Percentiles rank a stretch among this genome's conserved stretches.
Conservation (phyloP, 2,888 invertebrate species). For the Chloroclysta siterata region DNA sequence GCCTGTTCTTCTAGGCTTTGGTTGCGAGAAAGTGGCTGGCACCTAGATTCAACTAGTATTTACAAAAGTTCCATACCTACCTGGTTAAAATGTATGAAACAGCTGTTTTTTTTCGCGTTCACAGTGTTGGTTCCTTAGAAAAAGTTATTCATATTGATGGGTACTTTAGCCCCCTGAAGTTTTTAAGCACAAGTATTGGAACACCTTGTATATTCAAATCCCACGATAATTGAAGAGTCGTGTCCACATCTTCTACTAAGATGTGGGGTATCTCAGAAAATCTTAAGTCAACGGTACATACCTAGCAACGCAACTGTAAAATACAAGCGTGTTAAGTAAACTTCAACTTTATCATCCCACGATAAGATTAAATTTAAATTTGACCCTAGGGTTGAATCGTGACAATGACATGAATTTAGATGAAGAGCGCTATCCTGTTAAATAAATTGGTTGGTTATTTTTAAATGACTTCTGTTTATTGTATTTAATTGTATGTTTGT, state of each 20-base stretch:
- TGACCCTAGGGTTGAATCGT: slow-evolving; percentile 60
- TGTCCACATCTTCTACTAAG: not conserved
- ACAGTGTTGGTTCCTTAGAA: too few species aligned
- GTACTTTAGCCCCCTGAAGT: too few species aligned
- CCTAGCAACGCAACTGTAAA: slow-evolving; percentile 33
- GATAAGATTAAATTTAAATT: slow-evolving; percentile 42
- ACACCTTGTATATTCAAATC: too few species aligned
- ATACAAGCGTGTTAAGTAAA: slow-evolving; percentile 34
- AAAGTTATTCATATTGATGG: too few species aligned
- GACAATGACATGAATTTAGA: slow-evolving; percentile 59
- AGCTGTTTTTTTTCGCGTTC: too few species aligned
- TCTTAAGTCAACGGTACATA: slow-evolving; percentile 42
- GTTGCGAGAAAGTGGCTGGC: too few species aligned
- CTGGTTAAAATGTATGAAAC: too few species aligned
- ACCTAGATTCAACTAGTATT: too few species aligned
- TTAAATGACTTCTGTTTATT: not conserved
- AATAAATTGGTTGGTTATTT: slow-evolving; percentile 4
- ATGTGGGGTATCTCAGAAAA: slow-evolving; percentile 34
- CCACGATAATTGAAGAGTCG: too few species aligned
- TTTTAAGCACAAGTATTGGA: too few species aligned
- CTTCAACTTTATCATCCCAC: slow-evolving; percentile 45
- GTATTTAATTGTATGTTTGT: not conserved
- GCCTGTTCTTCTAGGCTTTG: too few species aligned
- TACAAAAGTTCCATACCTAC: too few species aligned
- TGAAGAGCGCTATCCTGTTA: slow-evolving; percentile 34